Evolutionary conservation across 2,797 vertebrate species (phyloP).

Genomic region (Sebastolobus alascanus): DNA sequence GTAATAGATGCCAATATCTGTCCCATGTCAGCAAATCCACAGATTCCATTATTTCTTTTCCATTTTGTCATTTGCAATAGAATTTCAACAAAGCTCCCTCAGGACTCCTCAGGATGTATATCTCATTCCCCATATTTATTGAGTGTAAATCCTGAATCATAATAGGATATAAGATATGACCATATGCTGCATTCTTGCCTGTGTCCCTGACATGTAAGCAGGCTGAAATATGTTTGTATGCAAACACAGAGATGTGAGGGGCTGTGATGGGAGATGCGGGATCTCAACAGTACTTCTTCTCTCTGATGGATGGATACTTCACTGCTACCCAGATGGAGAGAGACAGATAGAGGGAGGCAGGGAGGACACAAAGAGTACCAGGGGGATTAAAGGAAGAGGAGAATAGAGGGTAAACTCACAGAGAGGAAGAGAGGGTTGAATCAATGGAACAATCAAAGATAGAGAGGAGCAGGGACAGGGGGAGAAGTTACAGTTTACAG

Average conservation of each 20-base stretch:
- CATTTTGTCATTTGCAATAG: constrained; percentile 56
- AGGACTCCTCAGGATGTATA: constrained; percentile 31
- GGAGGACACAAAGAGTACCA: constrained; percentile 22
- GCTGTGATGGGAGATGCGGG: constrained; percentile 71
- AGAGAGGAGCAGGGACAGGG: neutral
- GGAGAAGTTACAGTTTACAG: neutral
- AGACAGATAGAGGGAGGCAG: constrained; percentile 30
- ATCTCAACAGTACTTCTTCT: constrained; percentile 69
- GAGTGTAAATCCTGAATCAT: constrained; percentile 61
- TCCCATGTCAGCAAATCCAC: neutral
- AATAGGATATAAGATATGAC: constrained; percentile 38
- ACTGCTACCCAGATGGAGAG: constrained; percentile 59
- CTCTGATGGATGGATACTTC: constrained; percentile 78
- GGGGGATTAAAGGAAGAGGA: constrained; percentile 29
- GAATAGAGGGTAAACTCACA: constrained; percentile 18
- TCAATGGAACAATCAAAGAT: neutral
- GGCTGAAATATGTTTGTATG: constrained; percentile 80
- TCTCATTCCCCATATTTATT: constrained; percentile 54
- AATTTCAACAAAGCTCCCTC: constrained; percentile 56
- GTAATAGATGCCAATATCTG: neutral
- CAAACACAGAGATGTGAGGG: constrained; percentile 55
- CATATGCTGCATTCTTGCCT: constrained; percentile 12
- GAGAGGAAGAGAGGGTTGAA: constrained; percentile 1
- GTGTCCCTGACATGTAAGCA: constrained; percentile 65
- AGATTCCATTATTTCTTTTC: constrained; percentile 23